Base-by-base conservation (phyloP, 2,888 invertebrate species). In the Pyrochroa serraticornis region DNA sequence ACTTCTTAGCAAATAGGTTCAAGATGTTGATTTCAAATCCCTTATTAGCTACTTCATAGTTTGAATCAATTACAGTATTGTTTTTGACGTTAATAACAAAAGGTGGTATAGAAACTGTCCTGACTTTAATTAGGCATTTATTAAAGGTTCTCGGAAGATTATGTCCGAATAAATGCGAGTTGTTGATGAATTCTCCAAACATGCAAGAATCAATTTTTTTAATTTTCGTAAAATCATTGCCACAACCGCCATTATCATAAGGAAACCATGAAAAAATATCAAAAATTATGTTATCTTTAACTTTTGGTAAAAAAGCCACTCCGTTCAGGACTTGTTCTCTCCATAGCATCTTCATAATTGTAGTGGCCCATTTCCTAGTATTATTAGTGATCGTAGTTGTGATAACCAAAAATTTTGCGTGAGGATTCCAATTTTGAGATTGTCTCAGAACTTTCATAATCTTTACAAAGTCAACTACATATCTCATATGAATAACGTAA, bases 21-120 rank as follows among this genome's bases (percentile, higher is more conserved):
- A 42, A 30, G 10, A 42, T 10, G 32, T 42, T 42, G 2, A 42
- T n/a, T 31, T 42, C 42, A 7, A 42, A 30, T 7, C 42, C 42
- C 3, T 6, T 7, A 42, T 42, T 22, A 3, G 22, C 22, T 22
- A 5, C 32, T 3, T 2, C 6, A 22, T 22, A 22, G 22, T 42
- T 42, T 1, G 10, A 7, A 0, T 7, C n/a, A 42, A 7, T 42
- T 3, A 31, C 30, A 42, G 31, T 42, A 6, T 42, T 30, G 12
- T 42, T 42, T 7, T 12, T n/a, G 9, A 42, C 7, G 32, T 31
- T 7, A 5, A 42, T 42, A 10, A 42, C 22, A 7, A 42, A 42
- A 5, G 42, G 42, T 14, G 42, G 42, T 42, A 32, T 13, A 7
- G 30, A 10, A 12, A 30, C 14, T 8, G 12, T 42, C 1, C 30